These are phyloP conservation scores for Boulengeromyrus knoepffleri DNA, from an alignment of 2,113 vertebrate genomes.

Conservation along the genomic window DNA sequence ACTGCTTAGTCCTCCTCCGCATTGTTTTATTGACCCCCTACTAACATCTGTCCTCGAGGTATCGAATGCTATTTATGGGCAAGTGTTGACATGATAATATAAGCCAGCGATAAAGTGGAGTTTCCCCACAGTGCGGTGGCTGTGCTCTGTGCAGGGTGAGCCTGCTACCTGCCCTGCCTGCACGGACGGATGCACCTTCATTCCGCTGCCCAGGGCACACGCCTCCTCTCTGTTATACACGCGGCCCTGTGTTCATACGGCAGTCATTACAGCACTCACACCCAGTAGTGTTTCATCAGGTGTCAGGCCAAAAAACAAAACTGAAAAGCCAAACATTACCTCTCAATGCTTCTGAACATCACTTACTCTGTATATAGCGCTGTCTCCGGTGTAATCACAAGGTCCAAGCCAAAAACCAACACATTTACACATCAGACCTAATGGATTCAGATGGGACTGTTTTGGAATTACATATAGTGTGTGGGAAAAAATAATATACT, in stretches of 20 bases:
- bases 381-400: not conserved
- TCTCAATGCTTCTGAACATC: conserved; percentile 22
- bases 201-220: not conserved
- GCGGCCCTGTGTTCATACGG: not conserved
- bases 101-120: conserved; percentile 44
- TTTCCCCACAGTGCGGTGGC: conserved; percentile 37
- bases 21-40: conserved; percentile 59
- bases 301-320: not conserved
- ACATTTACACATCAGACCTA: not conserved
- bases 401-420: not conserved
- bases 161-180: not conserved
- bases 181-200: not conserved
- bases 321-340: not conserved
- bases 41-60: conserved; percentile 48
- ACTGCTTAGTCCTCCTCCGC: conserved; percentile 40
- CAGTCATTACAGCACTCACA: not conserved
- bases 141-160: not conserved
- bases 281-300: not conserved
- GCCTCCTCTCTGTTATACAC: not conserved
- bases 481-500: not conserved
- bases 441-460: conserved; percentile 26
- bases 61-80: conserved; percentile 62
- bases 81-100: conserved; percentile 68
- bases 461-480: conserved; percentile 12
- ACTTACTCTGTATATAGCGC: conserved; percentile 14